Conservation (phyloP, 2,113 vertebrate species). For the Montifringilla adamsi region DNA sequence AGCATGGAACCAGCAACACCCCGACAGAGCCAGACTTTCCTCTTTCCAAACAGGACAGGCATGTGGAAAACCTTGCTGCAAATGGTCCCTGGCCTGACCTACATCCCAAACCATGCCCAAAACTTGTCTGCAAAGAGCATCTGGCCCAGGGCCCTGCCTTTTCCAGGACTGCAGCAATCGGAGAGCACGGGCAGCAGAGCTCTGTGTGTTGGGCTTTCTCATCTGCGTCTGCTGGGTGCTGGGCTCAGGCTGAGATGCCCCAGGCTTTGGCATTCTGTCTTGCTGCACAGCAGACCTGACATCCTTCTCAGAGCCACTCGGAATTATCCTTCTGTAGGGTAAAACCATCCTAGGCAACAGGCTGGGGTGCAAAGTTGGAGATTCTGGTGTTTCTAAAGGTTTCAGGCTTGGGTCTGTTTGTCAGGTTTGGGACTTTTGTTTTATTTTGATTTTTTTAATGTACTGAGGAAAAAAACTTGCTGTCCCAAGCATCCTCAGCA, state of each 20-base stretch:
- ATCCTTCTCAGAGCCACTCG: neutral
- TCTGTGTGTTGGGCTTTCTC: neutral
- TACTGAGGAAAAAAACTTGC: neutral
- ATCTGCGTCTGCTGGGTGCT: neutral
- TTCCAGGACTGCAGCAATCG: neutral
- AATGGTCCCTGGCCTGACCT: neutral
- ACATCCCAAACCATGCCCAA: neutral
- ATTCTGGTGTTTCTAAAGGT: neutral
- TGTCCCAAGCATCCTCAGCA: neutral
- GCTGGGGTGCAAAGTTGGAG: neutral
- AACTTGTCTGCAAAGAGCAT: neutral
- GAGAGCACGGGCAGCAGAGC: neutral
- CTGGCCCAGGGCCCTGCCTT: neutral
- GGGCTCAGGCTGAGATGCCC: neutral
- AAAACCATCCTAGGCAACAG: neutral
- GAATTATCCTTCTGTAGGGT: neutral
- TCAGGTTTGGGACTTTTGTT: neutral
- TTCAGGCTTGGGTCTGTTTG: neutral
- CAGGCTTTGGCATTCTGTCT: neutral
- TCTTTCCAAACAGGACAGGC: constrained; percentile 14
- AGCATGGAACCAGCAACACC: neutral
- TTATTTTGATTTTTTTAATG: neutral
- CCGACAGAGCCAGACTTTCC: neutral
- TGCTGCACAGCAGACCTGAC: neutral
- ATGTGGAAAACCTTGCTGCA: neutral